Conservation (phyloP, 1,140 invertebrate genomes). For the Heliothis virescens region DNA sequence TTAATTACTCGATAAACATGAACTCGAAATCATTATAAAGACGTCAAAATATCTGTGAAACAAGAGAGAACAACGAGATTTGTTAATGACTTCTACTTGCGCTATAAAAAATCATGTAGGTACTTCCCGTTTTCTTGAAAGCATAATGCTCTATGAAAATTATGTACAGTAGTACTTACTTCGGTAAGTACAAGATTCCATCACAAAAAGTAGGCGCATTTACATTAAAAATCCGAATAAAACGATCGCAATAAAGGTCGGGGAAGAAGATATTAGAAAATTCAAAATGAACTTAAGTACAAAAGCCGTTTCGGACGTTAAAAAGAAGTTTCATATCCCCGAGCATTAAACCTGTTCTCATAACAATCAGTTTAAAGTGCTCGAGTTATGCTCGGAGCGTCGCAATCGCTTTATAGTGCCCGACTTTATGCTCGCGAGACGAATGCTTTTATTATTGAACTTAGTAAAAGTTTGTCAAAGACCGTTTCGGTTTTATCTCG, state of each 20-base stretch:
- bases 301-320: slow-evolving; percentile 26
- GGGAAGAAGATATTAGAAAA: slow-evolving; percentile 17
- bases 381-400: slow-evolving; percentile 22
- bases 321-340: slow-evolving; percentile 30
- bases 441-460: slow-evolving; percentile 34
- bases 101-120: too few species aligned
- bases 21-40: not conserved
- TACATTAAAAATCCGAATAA: not conserved
- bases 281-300: slow-evolving; percentile 19
- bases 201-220: not conserved
- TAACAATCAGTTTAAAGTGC: slow-evolving; percentile 35
- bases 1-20: not conserved
- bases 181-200: too few species aligned
- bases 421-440: slow-evolving; percentile 31
- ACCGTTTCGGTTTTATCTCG: slow-evolving; percentile 22
- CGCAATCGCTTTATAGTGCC: slow-evolving; percentile 34
- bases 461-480: slow-evolving; percentile 28
- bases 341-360: slow-evolving; percentile 33
- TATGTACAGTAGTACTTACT: too few species aligned
- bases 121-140: too few species aligned
- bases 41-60: too few species aligned
- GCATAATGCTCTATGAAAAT: too few species aligned
- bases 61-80: too few species aligned
- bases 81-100: too few species aligned
- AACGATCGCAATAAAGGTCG: not conserved